phyloP scores from a whole-genome alignment of 1,140 invertebrate genomes.

The Euwallacea fornicatus region DNA sequence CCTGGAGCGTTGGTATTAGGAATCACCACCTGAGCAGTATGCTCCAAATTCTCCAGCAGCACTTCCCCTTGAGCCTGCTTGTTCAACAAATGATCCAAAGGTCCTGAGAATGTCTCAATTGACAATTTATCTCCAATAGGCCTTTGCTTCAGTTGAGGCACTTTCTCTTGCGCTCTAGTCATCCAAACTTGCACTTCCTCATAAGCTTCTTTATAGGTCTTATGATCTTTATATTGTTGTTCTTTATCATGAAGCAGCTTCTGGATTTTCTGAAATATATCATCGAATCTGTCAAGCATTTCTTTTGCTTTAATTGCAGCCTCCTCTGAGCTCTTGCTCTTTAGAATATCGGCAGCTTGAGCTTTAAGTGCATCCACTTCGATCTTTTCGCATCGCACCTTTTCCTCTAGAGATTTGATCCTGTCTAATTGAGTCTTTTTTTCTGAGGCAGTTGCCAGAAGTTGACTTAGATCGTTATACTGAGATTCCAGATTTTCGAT shows the following conservation, averaged over 20 bases:
- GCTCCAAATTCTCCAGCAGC: slow-evolving; percentile 81
- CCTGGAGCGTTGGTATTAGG: slow-evolving; percentile 78
- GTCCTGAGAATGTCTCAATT: slow-evolving; percentile 83
- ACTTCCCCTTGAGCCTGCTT: slow-evolving; percentile 90
- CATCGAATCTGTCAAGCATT: slow-evolving; percentile 78
- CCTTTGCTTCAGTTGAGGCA: slow-evolving; percentile 82
- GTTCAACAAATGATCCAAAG: slow-evolving; percentile 82
- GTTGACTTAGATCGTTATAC: slow-evolving; percentile 71
- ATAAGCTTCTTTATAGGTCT: slow-evolving; percentile 84
- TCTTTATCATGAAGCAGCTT: slow-evolving; percentile 77
- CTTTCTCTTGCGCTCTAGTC: slow-evolving; percentile 81
- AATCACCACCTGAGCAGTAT: slow-evolving; percentile 82
- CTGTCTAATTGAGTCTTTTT: slow-evolving; percentile 83
- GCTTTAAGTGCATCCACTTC: slow-evolving; percentile 87
- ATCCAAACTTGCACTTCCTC: slow-evolving; percentile 86
- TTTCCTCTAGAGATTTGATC: slow-evolving; percentile 84
- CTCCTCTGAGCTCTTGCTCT: slow-evolving; percentile 79
- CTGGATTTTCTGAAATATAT: slow-evolving; percentile 68
- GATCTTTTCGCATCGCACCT: slow-evolving; percentile 86
- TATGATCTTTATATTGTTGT: slow-evolving; percentile 84
- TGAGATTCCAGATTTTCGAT: slow-evolving; percentile 75
- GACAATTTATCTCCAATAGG: slow-evolving; percentile 83
- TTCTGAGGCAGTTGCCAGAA: slow-evolving; percentile 79
- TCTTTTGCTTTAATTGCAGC: slow-evolving; percentile 81
- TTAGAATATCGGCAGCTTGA: slow-evolving; percentile 85